Base-by-base conservation (phyloP, 1,140 invertebrate species). In the Tetramorium alpestre region DNA sequence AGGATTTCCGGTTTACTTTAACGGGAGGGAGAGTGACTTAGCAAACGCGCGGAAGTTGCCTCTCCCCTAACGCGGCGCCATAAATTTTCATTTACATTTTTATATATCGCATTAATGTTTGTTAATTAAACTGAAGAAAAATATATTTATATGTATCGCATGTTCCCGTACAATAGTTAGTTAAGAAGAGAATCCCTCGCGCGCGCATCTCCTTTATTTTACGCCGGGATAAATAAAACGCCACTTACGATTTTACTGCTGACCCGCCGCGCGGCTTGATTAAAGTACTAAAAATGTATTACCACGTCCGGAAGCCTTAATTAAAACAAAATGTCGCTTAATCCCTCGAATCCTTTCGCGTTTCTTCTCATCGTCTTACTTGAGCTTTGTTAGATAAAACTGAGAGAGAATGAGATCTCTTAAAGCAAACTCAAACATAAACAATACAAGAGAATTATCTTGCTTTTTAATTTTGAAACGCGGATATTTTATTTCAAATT, bases 231-330 rank as follows among this genome's bases (percentile, higher is more conserved):
- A 84, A 84, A 84, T 84, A 62, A 84, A 84, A 84, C 54, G 54
- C 41, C 41, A 84, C 56, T 84, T 73, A 75, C 44, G 69, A 84
- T 84, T 84, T 84, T 75, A 75, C 47, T 38, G 80, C 54, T 75
- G 54, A 8, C 80, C 54, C 69, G 41, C 41, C 11, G 54, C 38
- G 69, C 18, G 25, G 28, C 80, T 84, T 84, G 80, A 84, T 84
- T 84, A 84, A 84, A 84, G 69, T 44, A 84, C 80, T 84, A 84
- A 84, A 84, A 84, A 84, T 84, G 70, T 75, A 84, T 84, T 62
- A 84, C 69, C 44, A 22, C 25, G 44, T 28, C 44, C 18, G 78
- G 70, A 60, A 75, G 41, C 54, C 54, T 75, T 84, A 84, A 84
- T 84, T 84, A 84, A 84, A 84, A 75, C 25, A 75, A 64, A 75